Base-by-base conservation (phyloP, 2,797 vertebrate species). In the Acrossocheilus fasciatus region DNA sequence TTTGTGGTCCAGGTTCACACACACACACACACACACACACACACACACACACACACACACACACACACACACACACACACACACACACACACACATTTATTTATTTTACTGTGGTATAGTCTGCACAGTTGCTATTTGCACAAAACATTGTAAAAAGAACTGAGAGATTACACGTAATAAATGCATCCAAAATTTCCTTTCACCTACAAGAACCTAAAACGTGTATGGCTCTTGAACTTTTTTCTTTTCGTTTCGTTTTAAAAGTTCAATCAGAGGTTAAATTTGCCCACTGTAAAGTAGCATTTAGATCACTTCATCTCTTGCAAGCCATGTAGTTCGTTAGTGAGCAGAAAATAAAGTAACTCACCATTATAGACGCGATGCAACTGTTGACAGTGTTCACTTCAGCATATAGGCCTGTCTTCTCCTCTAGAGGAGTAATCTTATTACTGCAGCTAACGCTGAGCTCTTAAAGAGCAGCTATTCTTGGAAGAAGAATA, bases 291-390 rank as follows among this genome's bases (percentile, higher is more conserved):
- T 57, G 12, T 36, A 15, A 23, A 73, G 59, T 12, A 62, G n/a
- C 7, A 3, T n/a, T 72, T 23, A 1, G 23, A n/a, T 43, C 23
- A 45, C 41, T 34, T 41, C 39, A 45, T 10, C 47, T 54, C 15
- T 18, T 43, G 30, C 9, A 43, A 23, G 54, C 2, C 0, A 17
- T 69, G 30, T 68, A 30, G 41, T n/a, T 4, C 39, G 7, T 11
- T 39, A 18, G 12, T 34, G 26, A 50, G 30, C 57, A 74, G 12
- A n/a, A 41, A 8, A 26, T 30, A 4, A 18, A 50, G 18, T 23
- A 57, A 85, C 83, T 85, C 50, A 85, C 83, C 83, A 85, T 85
- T 23, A 57, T n/a, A 59, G 45, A 50, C n/a, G 83, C 52, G 17
- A 69, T 9, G 64, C 36, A 41, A 52, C 8, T 47, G 57, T 7